A percentile compares a stretch with the other conserved stretches of the same genome.
Conservation (phyloP, 2,113 vertebrate species). For the Sapajus apella region DNA sequence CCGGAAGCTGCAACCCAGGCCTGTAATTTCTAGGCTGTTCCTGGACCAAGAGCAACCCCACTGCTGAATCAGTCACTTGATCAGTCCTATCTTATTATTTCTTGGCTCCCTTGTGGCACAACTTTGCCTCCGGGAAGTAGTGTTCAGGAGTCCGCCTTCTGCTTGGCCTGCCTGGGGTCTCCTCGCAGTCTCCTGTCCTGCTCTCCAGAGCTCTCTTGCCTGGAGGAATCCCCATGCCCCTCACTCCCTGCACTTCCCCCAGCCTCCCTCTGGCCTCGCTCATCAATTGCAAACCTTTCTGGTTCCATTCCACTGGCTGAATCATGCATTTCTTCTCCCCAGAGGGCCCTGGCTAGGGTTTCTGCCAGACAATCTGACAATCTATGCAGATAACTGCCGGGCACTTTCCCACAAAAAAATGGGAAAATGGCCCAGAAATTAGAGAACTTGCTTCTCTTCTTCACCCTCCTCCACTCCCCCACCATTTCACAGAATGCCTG, state of each 20-base stretch:
- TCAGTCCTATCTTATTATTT: conserved; percentile 56
- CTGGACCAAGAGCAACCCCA: conserved; percentile 49
- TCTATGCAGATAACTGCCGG: conserved; percentile 62
- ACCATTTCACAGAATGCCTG: background rate
- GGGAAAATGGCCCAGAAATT: conserved; percentile 57
- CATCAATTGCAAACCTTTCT: conserved; percentile 26
- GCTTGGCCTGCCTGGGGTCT: conserved; percentile 5
- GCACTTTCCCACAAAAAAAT: conserved; percentile 20
- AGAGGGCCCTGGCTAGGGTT: conserved; percentile 48
- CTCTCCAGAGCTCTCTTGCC: background rate
- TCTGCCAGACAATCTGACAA: conserved; percentile 47
- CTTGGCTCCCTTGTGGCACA: background rate
- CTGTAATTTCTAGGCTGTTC: conserved; percentile 73
- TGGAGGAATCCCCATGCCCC: background rate
- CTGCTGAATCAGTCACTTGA: background rate
- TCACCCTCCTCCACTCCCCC: background rate
- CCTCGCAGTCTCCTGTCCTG: background rate
- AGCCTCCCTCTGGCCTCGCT: background rate
- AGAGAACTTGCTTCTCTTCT: conserved; percentile 33
- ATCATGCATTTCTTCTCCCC: conserved; percentile 55
- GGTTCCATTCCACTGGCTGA: background rate
- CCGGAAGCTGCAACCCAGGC: conserved; percentile 49
- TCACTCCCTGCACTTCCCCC: background rate
- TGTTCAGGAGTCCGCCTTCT: background rate
- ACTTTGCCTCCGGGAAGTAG: conserved; percentile 32